Percentiles rank a stretch among this genome's conserved stretches.
phyloP scores from a whole-genome alignment of 1,140 invertebrate species.

The Oncopodura yosiiana region DNA sequence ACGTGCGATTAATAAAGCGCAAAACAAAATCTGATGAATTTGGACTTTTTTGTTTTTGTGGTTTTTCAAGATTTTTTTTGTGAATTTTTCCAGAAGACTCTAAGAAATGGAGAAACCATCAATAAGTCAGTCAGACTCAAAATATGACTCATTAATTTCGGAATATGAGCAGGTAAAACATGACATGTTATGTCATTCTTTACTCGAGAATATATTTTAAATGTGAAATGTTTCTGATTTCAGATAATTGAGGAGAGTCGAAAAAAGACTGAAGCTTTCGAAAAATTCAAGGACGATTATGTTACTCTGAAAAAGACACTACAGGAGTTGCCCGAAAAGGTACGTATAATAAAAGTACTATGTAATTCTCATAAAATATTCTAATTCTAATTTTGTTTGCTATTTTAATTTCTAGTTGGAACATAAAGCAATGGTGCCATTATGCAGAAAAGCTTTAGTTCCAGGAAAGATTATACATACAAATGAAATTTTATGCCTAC shows the following conservation, averaged over 20 bases:
- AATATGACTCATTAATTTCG: no score
- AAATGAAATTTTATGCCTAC: slow-evolving; percentile 56
- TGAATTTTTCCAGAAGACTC: no score
- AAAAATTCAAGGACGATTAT: slow-evolving; percentile 2
- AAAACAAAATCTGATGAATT: no score
- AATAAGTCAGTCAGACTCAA: no score
- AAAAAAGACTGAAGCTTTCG: neutral
- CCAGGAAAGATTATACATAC: slow-evolving; percentile 58
- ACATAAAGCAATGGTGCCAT: slow-evolving; percentile 50
- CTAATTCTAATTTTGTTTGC: neutral
- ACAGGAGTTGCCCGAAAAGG: neutral
- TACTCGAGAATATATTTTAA: no score
- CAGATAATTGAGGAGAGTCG: neutral
- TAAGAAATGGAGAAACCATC: no score
- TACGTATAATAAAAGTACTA: neutral
- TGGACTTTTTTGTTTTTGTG: no score
- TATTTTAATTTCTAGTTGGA: slow-evolving; percentile 6
- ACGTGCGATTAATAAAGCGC: no score
- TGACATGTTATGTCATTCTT: no score
- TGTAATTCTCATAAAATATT: neutral
- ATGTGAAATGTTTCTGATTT: no score
- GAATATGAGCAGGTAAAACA: no score
- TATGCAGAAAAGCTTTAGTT: slow-evolving; percentile 56
- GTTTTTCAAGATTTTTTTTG: no score
- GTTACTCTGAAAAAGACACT: neutral